Percentiles rank a stretch among this genome's conserved stretches.
Evolutionary conservation across 1,140 invertebrate species (phyloP).

Genomic region (Penaeus indicus): DNA sequence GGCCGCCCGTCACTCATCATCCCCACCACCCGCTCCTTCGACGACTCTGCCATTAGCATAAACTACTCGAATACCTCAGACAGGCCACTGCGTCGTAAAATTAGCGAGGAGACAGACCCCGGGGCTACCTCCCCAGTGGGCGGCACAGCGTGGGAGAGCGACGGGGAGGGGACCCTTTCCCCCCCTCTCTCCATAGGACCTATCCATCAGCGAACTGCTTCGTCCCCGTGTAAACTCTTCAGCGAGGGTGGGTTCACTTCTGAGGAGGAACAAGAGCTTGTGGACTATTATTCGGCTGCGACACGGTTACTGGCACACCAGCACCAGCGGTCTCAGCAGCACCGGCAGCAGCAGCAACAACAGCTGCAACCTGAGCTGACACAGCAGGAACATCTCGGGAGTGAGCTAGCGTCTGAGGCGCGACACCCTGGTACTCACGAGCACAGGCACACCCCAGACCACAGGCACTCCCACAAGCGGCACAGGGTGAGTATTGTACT

Average conservation of each 20-base stretch:
- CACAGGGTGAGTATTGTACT: slow-evolving; percentile 62
- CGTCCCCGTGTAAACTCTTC: slow-evolving; percentile 81
- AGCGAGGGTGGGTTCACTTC: slow-evolving; percentile 66
- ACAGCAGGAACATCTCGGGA: not conserved
- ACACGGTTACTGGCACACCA: slow-evolving; percentile 17
- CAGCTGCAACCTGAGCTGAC: slow-evolving; percentile 6
- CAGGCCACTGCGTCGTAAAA: slow-evolving; percentile 25
- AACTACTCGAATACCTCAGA: slow-evolving; percentile 49
- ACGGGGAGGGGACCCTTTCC: slow-evolving; percentile 58
- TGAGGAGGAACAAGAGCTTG: slow-evolving; percentile 65
- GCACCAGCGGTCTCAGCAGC: not conserved
- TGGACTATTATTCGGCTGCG: slow-evolving; percentile 56
- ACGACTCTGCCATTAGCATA: slow-evolving; percentile 61
- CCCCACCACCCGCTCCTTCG: slow-evolving; percentile 67
- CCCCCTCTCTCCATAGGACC: slow-evolving; percentile 54
- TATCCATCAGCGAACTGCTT: slow-evolving; percentile 81
- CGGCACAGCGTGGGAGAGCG: slow-evolving; percentile 69
- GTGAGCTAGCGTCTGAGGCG: not conserved
- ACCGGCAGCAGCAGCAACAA: slow-evolving; percentile 12
- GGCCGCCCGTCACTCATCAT: slow-evolving; percentile 64
- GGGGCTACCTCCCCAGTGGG: slow-evolving; percentile 66
- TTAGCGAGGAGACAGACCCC: slow-evolving; percentile 66
- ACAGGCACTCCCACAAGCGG: slow-evolving; percentile 65
- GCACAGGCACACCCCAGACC: slow-evolving; percentile 36
- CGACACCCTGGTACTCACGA: slow-evolving; percentile 7